A percentile compares a stretch with the other conserved stretches of the same genome.
Evolutionary conservation across 2,888 invertebrate genomes (phyloP).

Genomic region (Tromatobia lineatoria): DNA sequence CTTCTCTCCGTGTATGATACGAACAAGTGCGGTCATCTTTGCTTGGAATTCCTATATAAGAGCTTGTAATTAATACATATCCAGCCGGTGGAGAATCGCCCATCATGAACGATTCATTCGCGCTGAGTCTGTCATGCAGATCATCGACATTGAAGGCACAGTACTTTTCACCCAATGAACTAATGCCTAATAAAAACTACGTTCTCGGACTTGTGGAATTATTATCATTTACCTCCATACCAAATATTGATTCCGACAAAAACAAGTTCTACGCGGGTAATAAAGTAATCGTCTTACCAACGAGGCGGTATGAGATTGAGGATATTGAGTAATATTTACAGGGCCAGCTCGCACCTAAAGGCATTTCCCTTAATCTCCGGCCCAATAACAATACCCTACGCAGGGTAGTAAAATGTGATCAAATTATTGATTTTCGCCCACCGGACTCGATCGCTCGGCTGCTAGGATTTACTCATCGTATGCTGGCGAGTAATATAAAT

Average conservation of each 20-base stretch:
- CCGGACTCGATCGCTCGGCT: slow-evolving; percentile 49
- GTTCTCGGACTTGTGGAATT: slow-evolving; percentile 76
- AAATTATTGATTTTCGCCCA: background rate
- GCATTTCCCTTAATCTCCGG: background rate
- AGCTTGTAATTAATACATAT: slow-evolving; percentile 62
- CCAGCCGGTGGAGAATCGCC: slow-evolving; percentile 75
- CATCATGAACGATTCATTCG: slow-evolving; percentile 74
- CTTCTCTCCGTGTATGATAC: no score
- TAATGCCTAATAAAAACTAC: slow-evolving; percentile 71
- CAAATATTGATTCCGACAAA: slow-evolving; percentile 75
- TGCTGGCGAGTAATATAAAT: slow-evolving; percentile 23
- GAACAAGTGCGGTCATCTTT: slow-evolving; percentile 34
- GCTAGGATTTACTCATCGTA: slow-evolving; percentile 31
- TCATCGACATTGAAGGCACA: slow-evolving; percentile 70
- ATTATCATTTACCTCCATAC: slow-evolving; percentile 75
- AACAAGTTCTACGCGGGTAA: slow-evolving; percentile 11
- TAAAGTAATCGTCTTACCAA: slow-evolving; percentile 63
- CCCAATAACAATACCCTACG: slow-evolving; percentile 37
- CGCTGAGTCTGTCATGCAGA: slow-evolving; percentile 74
- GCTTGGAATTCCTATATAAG: slow-evolving; percentile 31
- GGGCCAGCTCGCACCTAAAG: background rate
- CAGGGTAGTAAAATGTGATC: slow-evolving; percentile 48
- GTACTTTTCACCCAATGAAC: slow-evolving; percentile 74
- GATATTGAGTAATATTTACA: slow-evolving; percentile 64
- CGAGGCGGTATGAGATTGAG: slow-evolving; percentile 77